These are phyloP conservation scores for Ondatra zibethicus DNA, from an alignment of 2,113 vertebrate genomes.

Conservation along the genomic window DNA sequence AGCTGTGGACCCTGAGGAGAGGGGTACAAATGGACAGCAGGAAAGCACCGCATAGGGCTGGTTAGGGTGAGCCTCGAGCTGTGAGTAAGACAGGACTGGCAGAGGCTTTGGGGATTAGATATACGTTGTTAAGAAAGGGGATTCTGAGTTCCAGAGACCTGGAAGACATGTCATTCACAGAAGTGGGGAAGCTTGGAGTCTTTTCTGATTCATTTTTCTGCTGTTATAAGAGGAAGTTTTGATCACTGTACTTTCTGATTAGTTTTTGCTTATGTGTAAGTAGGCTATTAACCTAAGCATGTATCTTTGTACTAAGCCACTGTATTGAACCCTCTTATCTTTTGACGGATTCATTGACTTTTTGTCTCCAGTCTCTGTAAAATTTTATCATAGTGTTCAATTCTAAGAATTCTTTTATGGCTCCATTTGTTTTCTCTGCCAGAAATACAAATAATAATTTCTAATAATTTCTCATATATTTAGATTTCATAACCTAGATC, in stretches of 20 bases:
- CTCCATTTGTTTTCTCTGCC: constrained; percentile 16
- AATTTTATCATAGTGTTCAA: not conserved
- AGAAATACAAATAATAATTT: constrained; percentile 47
- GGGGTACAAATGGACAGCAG: not conserved
- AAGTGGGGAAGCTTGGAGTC: not conserved
- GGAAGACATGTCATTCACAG: not conserved
- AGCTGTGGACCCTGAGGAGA: not conserved
- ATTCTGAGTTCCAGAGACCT: not conserved
- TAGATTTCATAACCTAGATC: not conserved
- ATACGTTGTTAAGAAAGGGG: not conserved
- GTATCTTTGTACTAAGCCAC: not conserved
- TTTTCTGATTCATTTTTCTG: constrained; percentile 6
- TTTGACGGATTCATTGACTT: constrained; percentile 34
- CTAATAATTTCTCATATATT: not conserved
- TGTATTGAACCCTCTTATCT: constrained; percentile 27
- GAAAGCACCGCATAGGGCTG: not conserved
- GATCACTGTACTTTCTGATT: not conserved
- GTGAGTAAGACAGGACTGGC: not conserved
- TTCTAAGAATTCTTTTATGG: constrained; percentile 4
- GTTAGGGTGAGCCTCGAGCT: not conserved
- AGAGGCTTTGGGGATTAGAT: not conserved
- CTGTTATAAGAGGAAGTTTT: not conserved
- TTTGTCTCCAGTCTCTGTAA: not conserved
- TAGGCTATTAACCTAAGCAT: not conserved
- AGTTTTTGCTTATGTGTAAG: not conserved